Conservation (phyloP, 2,113 vertebrate genomes). For the Leucosticte australis region DNA sequence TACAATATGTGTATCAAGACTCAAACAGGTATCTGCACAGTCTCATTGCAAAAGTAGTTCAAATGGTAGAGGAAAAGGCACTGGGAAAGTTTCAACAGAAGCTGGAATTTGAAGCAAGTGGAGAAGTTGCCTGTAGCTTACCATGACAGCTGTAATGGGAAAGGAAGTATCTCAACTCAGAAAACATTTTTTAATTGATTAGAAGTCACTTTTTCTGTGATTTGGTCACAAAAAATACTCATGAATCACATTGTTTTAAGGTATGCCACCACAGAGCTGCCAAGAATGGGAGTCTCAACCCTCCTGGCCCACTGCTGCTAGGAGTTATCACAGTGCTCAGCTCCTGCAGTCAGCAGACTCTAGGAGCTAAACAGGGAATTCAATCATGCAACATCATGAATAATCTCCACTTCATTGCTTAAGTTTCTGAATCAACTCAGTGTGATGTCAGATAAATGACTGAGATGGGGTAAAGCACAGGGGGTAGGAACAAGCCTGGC, state of each 20-base stretch:
- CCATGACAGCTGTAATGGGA: not conserved
- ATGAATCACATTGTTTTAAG: not conserved
- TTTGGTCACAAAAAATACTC: not conserved
- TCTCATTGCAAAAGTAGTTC: not conserved
- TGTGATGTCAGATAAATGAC: not conserved
- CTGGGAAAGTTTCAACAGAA: not conserved
- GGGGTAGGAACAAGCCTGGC: not conserved
- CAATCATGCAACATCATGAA: not conserved
- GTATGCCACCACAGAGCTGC: not conserved
- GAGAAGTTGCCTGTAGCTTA: not conserved
- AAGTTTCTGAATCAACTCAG: not conserved
- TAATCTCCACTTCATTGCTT: not conserved
- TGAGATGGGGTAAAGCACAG: not conserved
- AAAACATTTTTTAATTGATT: not conserved
- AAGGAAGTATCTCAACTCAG: not conserved
- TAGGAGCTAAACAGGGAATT: not conserved
- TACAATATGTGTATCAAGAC: not conserved
- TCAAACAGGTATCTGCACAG: not conserved
- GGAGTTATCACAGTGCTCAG: not conserved
- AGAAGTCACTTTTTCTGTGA: not conserved
- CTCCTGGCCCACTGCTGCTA: not conserved
- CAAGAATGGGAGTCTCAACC: not conserved
- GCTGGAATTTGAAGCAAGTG: not conserved
- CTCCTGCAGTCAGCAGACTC: not conserved
- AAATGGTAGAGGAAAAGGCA: not conserved